Percentiles rank a stretch among this genome's conserved stretches.
These are phyloP conservation scores for Ellobium chinense DNA, from an alignment of 2,888 invertebrate genomes.

Conservation along the genomic window DNA sequence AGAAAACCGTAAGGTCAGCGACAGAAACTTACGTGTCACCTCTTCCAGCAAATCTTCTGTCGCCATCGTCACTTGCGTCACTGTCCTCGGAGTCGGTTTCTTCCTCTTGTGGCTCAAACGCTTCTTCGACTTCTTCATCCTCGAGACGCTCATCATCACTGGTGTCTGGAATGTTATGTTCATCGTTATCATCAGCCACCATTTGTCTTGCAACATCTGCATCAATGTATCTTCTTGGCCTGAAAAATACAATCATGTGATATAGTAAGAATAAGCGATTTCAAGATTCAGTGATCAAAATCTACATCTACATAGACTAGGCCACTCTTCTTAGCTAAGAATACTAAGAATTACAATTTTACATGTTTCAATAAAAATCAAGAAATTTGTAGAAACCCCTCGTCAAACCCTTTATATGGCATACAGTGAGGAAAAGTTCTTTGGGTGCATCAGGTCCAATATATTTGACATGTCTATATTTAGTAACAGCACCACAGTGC, in stretches of 20 bases:
- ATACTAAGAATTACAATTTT: background rate
- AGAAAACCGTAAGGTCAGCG: background rate
- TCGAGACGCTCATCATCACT: constrained; percentile 12
- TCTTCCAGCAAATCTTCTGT: background rate
- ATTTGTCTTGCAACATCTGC: background rate
- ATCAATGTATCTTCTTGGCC: background rate
- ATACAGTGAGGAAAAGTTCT: background rate
- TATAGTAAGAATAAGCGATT: no score
- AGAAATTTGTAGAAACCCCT: background rate
- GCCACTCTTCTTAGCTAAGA: no score
- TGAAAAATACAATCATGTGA: no score
- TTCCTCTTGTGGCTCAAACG: background rate
- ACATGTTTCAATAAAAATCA: background rate
- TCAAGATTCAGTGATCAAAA: no score
- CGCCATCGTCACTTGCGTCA: background rate
- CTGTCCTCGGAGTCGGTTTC: background rate
- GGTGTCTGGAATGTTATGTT: background rate
- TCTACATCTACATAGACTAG: no score
- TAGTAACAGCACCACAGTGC: background rate
- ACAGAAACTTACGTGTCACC: background rate
- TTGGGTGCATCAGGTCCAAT: background rate
- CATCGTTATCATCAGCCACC: background rate
- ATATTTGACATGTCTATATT: constrained; percentile 8
- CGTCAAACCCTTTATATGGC: no score
- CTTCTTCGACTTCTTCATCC: constrained; percentile 4